These are phyloP conservation scores for Characodon lateralis DNA, from an alignment of 2,797 vertebrate species.

Conservation along the genomic window DNA sequence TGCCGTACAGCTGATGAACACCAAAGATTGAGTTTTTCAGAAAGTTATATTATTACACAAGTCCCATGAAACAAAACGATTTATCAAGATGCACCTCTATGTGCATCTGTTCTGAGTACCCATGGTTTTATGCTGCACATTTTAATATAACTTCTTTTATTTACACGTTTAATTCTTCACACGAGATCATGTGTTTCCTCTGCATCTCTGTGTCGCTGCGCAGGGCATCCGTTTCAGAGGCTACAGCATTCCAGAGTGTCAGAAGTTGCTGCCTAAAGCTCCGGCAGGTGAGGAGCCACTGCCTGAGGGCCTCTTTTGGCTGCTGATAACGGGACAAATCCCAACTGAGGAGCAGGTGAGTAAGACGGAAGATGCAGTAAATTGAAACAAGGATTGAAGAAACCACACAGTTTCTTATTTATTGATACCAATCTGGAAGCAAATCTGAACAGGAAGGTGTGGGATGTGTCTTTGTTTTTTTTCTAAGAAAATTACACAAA, in stretches of 20 bases:
- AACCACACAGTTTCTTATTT: background rate
- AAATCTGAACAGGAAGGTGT: background rate
- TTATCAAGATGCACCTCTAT: background rate
- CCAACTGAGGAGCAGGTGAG: constrained; percentile 94
- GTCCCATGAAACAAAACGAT: background rate
- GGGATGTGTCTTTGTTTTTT: background rate
- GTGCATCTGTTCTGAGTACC: no score
- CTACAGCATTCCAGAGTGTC: constrained; percentile 96
- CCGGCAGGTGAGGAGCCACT: constrained; percentile 90
- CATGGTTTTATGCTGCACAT: no score
- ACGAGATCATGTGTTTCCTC: background rate
- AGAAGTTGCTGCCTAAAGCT: constrained; percentile 91
- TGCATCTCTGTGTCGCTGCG: constrained; percentile 14
- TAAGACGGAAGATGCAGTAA: background rate
- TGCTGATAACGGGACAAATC: constrained; percentile 91
- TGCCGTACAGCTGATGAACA: background rate
- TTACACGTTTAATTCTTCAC: background rate
- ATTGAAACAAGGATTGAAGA: background rate
- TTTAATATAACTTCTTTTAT: background rate
- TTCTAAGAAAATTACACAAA: background rate
- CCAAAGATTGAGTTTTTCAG: background rate
- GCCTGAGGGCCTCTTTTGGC: constrained; percentile 97
- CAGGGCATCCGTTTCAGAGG: constrained; percentile 96
- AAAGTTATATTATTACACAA: background rate
- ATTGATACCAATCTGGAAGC: background rate